Conservation (phyloP, 2,113 vertebrate species). For the Sitta europaea region DNA sequence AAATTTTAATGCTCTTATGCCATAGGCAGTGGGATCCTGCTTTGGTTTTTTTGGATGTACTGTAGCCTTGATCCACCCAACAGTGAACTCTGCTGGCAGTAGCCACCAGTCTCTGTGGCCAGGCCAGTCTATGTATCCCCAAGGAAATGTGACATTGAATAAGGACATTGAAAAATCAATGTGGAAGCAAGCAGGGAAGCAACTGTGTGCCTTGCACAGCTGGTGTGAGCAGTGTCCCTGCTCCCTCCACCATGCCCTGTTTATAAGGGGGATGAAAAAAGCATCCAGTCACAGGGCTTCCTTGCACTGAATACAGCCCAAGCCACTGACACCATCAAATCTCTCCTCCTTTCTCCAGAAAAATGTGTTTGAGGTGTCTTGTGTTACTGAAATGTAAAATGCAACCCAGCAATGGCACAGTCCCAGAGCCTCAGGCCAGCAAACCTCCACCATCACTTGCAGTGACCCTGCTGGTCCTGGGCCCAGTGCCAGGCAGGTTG, state of each 20-base stretch:
- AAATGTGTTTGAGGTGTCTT: neutral
- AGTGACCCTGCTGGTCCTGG: neutral
- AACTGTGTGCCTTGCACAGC: neutral
- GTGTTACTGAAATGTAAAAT: neutral
- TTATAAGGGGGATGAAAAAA: rapidly evolving
- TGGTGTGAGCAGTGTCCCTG: rapidly evolving
- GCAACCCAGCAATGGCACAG: neutral
- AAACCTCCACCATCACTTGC: rapidly evolving
- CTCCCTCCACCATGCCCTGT: neutral
- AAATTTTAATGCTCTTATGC: neutral
- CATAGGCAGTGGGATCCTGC: neutral
- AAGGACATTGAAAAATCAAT: neutral
- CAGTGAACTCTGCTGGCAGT: neutral
- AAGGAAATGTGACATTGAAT: neutral
- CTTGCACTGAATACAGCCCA: neutral
- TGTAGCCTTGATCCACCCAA: neutral
- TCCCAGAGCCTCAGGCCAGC: neutral
- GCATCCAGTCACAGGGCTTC: rapidly evolving
- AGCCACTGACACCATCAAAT: neutral
- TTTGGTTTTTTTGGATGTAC: neutral
- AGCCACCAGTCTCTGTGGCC: neutral
- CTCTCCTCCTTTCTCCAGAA: neutral
- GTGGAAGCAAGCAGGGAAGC: neutral
- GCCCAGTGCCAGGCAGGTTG: neutral
- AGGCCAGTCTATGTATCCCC: rapidly evolving